Percentiles rank a stretch among this genome's conserved stretches.
phyloP scores from a whole-genome alignment of 2,113 vertebrate genomes.

The Campylorhamphus procurvoides region DNA sequence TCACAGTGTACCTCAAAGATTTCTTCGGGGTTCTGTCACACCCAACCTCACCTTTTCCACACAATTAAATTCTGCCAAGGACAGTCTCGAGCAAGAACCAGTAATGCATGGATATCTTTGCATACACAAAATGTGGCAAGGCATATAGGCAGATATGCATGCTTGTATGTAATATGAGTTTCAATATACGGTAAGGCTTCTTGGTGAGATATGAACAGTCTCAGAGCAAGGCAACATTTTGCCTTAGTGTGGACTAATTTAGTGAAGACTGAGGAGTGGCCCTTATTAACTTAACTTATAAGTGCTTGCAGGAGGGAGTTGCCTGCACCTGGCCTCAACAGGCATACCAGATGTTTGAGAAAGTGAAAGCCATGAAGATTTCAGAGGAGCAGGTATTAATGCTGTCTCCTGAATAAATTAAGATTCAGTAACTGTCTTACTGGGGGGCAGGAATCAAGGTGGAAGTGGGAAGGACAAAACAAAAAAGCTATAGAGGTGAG shows the following conservation, averaged over 20 bases:
- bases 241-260: background rate
- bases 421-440: background rate
- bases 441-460: background rate
- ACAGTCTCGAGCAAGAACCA: background rate
- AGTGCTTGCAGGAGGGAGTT: background rate
- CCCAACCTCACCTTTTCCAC: background rate
- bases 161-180: background rate
- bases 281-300: background rate
- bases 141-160: background rate
- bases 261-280: background rate
- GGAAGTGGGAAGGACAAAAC: background rate
- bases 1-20: background rate
- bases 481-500: background rate
- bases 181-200: background rate
- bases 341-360: accelerated
- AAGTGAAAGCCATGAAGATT: background rate
- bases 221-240: background rate
- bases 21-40: background rate
- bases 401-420: background rate
- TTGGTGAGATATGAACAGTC: background rate
- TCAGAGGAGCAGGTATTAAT: background rate
- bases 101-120: background rate
- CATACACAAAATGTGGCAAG: background rate
- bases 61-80: background rate
- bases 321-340: background rate